Conservation (phyloP, 92 coral and sea anemone species). For the Desmophyllum pertusum region DNA sequence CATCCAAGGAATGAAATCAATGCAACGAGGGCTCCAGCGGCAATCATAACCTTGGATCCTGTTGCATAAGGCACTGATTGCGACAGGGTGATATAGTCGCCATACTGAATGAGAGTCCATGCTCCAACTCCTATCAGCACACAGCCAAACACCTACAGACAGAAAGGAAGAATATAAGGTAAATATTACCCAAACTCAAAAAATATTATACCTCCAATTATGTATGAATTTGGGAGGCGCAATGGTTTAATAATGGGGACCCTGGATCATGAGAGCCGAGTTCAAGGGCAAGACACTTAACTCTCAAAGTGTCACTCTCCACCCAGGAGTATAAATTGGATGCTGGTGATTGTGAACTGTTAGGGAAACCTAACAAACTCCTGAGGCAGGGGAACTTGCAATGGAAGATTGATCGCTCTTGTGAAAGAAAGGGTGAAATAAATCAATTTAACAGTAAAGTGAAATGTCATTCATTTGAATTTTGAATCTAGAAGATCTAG, state of each 20-base stretch:
- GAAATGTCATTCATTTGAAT: background rate
- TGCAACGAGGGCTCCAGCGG: constrained; percentile 64
- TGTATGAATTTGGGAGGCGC: background rate
- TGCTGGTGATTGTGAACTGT: too few species aligned
- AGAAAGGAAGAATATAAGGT: background rate
- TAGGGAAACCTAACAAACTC: too few species aligned
- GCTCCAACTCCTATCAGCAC: constrained; percentile 73
- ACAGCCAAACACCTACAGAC: constrained; percentile 66
- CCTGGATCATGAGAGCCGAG: background rate
- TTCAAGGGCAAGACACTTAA: background rate
- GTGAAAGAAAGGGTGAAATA: too few species aligned
- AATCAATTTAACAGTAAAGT: background rate
- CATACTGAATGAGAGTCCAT: constrained; percentile 53
- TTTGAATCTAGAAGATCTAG: too few species aligned
- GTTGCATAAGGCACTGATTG: constrained; percentile 26
- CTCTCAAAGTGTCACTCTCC: background rate
- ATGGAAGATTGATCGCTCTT: too few species aligned
- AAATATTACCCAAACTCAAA: too few species aligned
- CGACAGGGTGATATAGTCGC: constrained; percentile 60
- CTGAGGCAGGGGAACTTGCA: too few species aligned
- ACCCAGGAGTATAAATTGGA: background rate
- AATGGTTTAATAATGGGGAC: background rate
- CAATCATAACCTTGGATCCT: constrained; percentile 78
- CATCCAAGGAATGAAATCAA: constrained; percentile 80
- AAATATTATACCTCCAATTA: background rate